These are phyloP conservation scores for Acanthococcus lagerstroemiae DNA, from an alignment of 2,888 invertebrate species.

Conservation along the genomic window DNA sequence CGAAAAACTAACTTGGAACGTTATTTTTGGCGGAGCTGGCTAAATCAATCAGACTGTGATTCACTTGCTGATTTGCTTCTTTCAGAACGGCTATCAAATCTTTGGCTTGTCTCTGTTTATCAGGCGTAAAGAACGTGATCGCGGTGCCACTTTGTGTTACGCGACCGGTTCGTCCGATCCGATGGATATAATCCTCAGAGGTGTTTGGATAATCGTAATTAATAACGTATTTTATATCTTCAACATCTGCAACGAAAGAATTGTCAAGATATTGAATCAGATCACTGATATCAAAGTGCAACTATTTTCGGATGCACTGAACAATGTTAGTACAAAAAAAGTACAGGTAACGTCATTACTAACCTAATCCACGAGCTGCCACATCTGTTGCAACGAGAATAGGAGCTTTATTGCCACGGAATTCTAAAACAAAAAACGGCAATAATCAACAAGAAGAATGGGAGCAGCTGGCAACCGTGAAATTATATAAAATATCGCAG, in stretches of 20 bases:
- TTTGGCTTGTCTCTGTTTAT: constrained; percentile 79
- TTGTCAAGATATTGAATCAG: too few species aligned
- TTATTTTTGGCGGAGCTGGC: constrained; percentile 33
- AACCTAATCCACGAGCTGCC: constrained; percentile 76
- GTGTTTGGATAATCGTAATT: constrained; percentile 97
- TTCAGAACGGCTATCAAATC: constrained; percentile 84
- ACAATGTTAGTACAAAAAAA: too few species aligned
- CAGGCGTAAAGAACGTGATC: constrained; percentile 88
- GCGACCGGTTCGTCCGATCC: constrained; percentile 92
- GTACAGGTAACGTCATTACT: not conserved
- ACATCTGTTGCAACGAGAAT: constrained; percentile 96
- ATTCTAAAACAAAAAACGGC: constrained; percentile 54
- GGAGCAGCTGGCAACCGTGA: too few species aligned
- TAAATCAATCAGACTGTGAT: constrained; percentile 53
- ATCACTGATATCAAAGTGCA: too few species aligned
- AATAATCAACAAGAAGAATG: too few species aligned
- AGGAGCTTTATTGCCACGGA: constrained; percentile 73
- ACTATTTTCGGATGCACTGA: too few species aligned
- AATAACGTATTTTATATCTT: constrained; percentile 98
- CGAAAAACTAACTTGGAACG: constrained; percentile 14
- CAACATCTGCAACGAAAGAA: constrained; percentile 66
- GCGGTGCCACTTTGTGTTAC: constrained; percentile 88
- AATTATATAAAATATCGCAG: too few species aligned
- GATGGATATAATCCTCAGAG: constrained; percentile 94
- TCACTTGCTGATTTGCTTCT: constrained; percentile 90